Percentiles rank a stretch among this genome's conserved stretches.
Conservation (phyloP, 2,888 invertebrate species). For the Leucozona laternaria region DNA sequence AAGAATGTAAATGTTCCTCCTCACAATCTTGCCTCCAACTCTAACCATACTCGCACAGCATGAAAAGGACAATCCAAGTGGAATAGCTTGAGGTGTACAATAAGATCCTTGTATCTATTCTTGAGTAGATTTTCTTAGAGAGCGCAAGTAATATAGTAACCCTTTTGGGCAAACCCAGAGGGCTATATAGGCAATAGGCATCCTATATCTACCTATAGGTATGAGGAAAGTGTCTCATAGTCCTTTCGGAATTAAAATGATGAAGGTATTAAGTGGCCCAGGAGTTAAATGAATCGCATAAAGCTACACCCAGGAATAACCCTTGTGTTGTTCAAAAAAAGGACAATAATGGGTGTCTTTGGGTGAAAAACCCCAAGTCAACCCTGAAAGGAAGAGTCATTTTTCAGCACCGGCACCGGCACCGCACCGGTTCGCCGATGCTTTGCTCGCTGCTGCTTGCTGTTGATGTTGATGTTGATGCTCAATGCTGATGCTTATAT, state of each 20-base stretch:
- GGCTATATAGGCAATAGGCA: not conserved
- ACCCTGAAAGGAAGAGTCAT: slow-evolving; percentile 54
- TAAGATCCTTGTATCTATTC: slow-evolving; percentile 73
- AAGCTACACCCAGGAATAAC: slow-evolving; percentile 63
- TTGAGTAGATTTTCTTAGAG: slow-evolving; percentile 65
- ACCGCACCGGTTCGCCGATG: not conserved
- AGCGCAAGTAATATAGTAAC: slow-evolving; percentile 30
- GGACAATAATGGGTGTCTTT: slow-evolving; percentile 51
- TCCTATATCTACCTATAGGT: not conserved
- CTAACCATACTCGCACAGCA: no score
- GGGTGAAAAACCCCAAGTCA: slow-evolving; percentile 39
- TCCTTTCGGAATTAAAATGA: slow-evolving; percentile 74
- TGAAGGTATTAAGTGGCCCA: slow-evolving; percentile 76
- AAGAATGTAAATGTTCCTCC: slow-evolving; percentile 66
- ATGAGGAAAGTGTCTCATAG: slow-evolving; percentile 9
- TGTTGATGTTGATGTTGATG: not conserved
- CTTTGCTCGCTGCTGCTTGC: not conserved
- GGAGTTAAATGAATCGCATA: slow-evolving; percentile 76
- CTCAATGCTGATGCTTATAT: not conserved
- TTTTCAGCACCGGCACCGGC: slow-evolving; percentile 61
- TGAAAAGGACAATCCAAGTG: slow-evolving; percentile 72
- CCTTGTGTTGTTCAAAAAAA: slow-evolving; percentile 32
- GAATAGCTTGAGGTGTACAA: slow-evolving; percentile 75
- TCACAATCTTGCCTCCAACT: slow-evolving; percentile 44
- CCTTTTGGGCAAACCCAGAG: slow-evolving; percentile 46